Evolutionary conservation across 2,797 vertebrate genomes (phyloP), one percentile per base, ranked within the genome.

Genomic region (Fistularia commersonii): DNA sequence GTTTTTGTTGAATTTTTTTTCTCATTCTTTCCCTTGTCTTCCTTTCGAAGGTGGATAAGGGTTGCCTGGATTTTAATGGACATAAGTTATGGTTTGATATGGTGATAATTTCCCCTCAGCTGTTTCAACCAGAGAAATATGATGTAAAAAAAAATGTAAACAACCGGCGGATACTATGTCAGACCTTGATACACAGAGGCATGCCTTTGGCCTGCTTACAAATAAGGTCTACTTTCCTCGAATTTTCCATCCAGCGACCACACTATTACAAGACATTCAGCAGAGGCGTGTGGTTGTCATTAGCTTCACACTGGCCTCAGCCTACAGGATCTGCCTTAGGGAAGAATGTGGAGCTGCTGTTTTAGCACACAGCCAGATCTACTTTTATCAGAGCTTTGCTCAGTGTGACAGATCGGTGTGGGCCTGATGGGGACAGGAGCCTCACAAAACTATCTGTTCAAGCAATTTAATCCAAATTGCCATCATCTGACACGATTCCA

Each of bases 371-470:
- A 68, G 65, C 45, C 51, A 85, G 83, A 80, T 76, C 84, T 67
- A 83, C 69, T 86, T 88, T 80, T 89, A 83, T 89, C 87, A 82
- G 73, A 63, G 64, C 66, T 45, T 7, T 48, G 74, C 63, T 72
- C 66, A 32, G 48, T 53, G 56, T 32, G 32, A 48, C 35, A 7
- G 11, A 51, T 53, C 57, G 48, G 57, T 46, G 57, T 41, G 59
- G 59, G 70, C 55, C 57, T 11, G 8, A 31, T 44, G 10, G 15
- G 42, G 40, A 54, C 49, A 47, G 40, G 54, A 65, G 34, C 35
- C 31, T 50, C 6, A 15, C 7, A 6, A 31, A n/a, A 23, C 40
- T 54, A 49, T 23, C 8, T 6, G 13, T 35, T 49, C 13, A 54
- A 50, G 47, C 35, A 54, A 48, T 57, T 62, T 64, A 38, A 74